Percentiles rank a stretch among this genome's conserved stretches.
phyloP scores from a whole-genome alignment of 2,797 vertebrate species.

The Coilia nasus region DNA sequence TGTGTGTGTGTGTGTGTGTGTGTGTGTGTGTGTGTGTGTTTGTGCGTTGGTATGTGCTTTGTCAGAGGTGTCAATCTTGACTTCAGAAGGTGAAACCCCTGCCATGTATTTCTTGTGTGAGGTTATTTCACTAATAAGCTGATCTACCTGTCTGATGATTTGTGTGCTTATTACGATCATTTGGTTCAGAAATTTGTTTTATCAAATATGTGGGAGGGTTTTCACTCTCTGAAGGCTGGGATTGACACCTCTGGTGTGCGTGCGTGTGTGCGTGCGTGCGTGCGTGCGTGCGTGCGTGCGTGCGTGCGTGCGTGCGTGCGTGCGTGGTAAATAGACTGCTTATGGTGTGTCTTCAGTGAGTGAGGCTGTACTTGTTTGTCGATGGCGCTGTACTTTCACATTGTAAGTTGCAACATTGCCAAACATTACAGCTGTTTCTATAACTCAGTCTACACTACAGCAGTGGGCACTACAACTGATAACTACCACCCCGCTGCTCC shows the following conservation, averaged over 20 bases:
- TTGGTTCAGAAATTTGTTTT: no score
- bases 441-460: background rate
- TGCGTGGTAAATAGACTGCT: background rate
- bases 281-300: no score
- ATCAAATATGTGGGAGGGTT: no score
- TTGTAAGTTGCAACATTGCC: background rate
- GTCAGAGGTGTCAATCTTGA: no score
- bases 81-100: no score
- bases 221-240: slow-evolving; percentile 53
- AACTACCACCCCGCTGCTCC: background rate
- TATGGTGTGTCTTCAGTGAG: background rate
- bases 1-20: slow-evolving; percentile 8
- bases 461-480: no score
- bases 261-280: no score
- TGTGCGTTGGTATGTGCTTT: slow-evolving; percentile 25
- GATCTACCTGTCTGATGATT: no score
- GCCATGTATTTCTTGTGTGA: no score
- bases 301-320: background rate
- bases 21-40: slow-evolving; percentile 9
- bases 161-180: no score
- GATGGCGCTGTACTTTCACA: background rate
- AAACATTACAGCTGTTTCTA: background rate
- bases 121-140: no score
- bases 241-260: no score
- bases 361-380: background rate